Base-by-base conservation (phyloP, 2,797 vertebrate species). In the Psittacula echo region DNA sequence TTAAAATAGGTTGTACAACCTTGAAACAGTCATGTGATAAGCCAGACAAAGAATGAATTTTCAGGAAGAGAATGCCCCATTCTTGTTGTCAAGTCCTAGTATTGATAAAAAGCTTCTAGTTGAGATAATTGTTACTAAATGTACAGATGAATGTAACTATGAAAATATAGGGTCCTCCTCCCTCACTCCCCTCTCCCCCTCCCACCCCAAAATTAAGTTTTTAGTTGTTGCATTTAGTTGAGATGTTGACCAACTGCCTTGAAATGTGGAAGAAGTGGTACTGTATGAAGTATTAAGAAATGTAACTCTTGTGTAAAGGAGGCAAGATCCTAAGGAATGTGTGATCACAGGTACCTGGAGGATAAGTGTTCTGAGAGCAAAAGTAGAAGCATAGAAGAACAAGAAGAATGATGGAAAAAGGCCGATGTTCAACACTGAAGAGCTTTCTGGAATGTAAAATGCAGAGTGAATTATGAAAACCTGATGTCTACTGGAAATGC, bases 21-120 rank as follows among this genome's bases (percentile, higher is more conserved):
- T 54, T 84, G 70, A 68, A 95, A 92, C 74, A 90, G 54, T 93
- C 56, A 76, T 89, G n/a, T 93, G 91, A 58, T 95, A 93, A 95
- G 87, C 75, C 79, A 81, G 72, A 93, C 58, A 48, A 94, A 39
- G 87, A 93, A 64, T 75, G 24, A 70, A 62, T 92, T 96, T 95
- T 72, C 58, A 92, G 77, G 86, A 82, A 62, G 66, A 87, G 50
- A 77, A 91, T 54, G 9, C 23, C 24, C 1, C 79, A 34, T 74
- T 64, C 51, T 89, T 80, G 76, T 73, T 80, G 80, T 75, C 17
- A 75, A 86, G 80, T 81, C 50, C 37, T 64, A 32, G 21, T 80
- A 78, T 51, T 87, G 70, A 73, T 86, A 70, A 92, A 95, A 90
- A 73, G 22, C 27, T 96, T 96, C 85, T 72, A 83, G 53, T 48